Conservation (phyloP, 2,888 invertebrate species). For the Acanthosepion lycidas region DNA sequence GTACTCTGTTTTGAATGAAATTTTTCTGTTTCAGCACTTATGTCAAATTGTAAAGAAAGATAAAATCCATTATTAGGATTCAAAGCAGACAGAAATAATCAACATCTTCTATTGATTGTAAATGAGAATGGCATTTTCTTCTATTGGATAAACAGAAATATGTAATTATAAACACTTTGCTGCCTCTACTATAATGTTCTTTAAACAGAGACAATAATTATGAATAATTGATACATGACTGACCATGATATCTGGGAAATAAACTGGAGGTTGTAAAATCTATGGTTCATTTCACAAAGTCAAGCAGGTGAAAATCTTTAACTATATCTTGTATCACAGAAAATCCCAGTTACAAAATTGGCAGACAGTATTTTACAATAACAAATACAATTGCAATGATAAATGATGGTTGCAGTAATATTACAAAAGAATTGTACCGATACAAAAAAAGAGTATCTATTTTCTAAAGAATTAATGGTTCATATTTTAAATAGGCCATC, state of each 20-base stretch:
- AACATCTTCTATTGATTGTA: not conserved
- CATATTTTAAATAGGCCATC: too few relatives aligned
- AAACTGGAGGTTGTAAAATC: not conserved
- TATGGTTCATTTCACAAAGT: not conserved
- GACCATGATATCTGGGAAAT: not conserved
- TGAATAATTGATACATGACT: not conserved
- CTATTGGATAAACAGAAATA: not conserved
- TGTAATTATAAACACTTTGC: not conserved
- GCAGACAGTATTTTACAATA: not conserved
- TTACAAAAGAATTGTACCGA: not conserved
- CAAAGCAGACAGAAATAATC: constrained; percentile 13
- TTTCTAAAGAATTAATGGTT: too few relatives aligned
- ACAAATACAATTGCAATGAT: too few relatives aligned
- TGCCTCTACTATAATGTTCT: not conserved
- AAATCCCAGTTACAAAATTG: not conserved
- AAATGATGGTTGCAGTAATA: not conserved
- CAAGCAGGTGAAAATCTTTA: not conserved
- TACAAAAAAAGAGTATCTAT: too few relatives aligned
- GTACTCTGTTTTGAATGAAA: too few relatives aligned
- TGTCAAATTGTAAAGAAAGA: not conserved
- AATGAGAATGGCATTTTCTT: not conserved
- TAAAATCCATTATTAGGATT: not conserved
- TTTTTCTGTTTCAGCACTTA: not conserved
- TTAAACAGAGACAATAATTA: not conserved
- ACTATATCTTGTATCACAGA: not conserved